Base-by-base conservation (phyloP, 2,113 vertebrate species). In the Todiramphus chloris region DNA sequence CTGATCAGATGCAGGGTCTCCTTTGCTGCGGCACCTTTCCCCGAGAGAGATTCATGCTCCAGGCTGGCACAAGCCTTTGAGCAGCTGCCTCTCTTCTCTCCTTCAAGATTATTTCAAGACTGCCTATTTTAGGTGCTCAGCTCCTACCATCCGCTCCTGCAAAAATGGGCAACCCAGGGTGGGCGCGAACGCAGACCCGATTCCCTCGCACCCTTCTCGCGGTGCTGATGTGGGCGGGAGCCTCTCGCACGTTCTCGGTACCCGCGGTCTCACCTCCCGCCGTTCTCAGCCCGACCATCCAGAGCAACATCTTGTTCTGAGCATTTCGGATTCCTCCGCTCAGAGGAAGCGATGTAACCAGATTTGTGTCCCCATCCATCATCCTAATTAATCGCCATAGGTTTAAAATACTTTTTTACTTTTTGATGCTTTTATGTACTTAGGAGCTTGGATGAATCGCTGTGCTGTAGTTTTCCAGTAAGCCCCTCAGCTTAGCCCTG, bases 11-110 rank as follows among this genome's bases (percentile, higher is more conserved):
- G 13, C 87, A 33, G 91, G 94, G 93, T 94, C 93, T 50, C 67
- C 94, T 94, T 96, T 96, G 93, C 94, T 69, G 87, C 28, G 7
- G 82, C 92, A 77, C 92, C 97, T 31, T 81, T 93, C 79, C 90
- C 90, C 5, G 41, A 73, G 87, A 2, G 25, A 46, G 68, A 92
- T 68, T 88, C 79, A n/a, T 43, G 83, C 89, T 86, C 76, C 83
- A 55, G 90, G 96, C 89, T 92, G 92, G 76, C 94, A 58, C 80
- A 78, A 74, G 83, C 80, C 89, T 94, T 84, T 84, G 92, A 94
- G 94, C 96, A 96, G 92, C 96, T 87, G 94, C 92, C 86, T 95
- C 4, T 6, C 62, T 91, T 75, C 84, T 87, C 60, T 83, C 48
- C 77, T 43, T 73, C 84, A 63, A 5, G 90, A 24, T 83, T 83